These are phyloP conservation scores for Albula glossodonta DNA, from an alignment of 2,113 vertebrate species.

Conservation along the genomic window DNA sequence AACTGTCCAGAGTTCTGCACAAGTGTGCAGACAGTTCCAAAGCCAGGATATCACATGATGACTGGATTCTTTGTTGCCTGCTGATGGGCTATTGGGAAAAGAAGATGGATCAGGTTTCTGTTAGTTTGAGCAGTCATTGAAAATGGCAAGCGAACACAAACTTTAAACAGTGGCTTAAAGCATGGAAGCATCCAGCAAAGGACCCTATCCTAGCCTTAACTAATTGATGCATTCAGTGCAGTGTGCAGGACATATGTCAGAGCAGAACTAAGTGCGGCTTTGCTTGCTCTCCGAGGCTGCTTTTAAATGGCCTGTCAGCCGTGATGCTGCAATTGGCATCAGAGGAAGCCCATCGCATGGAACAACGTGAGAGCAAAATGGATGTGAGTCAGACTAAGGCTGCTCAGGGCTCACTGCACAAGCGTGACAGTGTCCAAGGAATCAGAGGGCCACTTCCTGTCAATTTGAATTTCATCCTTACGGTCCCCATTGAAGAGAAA, in stretches of 20 bases:
- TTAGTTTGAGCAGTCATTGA: not conserved
- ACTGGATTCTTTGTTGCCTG: too few species aligned
- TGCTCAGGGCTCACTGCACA: not conserved
- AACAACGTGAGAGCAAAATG: not conserved
- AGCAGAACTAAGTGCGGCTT: constrained; percentile 6
- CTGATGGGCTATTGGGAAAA: not conserved
- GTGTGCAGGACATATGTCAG: not conserved
- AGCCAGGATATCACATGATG: too few species aligned
- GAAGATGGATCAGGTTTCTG: not conserved
- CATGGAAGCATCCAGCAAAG: not conserved
- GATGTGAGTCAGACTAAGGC: not conserved
- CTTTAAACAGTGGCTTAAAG: not conserved
- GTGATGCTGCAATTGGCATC: not conserved
- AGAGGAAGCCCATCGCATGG: not conserved
- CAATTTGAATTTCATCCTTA: not conserved
- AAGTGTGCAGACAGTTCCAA: not conserved
- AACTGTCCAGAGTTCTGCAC: not conserved
- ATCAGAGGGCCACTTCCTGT: not conserved
- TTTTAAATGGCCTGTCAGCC: constrained; percentile 6
- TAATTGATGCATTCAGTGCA: not conserved
- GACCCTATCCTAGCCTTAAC: not conserved
- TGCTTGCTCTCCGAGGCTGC: not conserved
- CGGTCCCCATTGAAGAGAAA: not conserved
- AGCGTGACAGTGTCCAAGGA: not conserved
- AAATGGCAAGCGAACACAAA: not conserved